Conservation (phyloP, 2,797 vertebrate species). For the Fringilla coelebs region DNA sequence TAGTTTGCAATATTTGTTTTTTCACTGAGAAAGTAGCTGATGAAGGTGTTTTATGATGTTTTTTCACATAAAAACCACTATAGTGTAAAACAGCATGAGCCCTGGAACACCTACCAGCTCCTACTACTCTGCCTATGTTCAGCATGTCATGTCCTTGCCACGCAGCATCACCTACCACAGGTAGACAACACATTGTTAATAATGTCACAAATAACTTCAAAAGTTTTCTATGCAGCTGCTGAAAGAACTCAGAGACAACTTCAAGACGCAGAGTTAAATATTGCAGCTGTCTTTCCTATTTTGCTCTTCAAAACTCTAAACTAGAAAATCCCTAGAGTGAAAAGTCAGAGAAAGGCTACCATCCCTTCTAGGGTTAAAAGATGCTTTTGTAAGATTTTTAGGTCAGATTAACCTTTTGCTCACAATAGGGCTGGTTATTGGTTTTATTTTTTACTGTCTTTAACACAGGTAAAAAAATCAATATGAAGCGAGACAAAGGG, state of each 20-base stretch:
- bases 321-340: conserved; percentile 63
- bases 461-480: conserved; percentile 79
- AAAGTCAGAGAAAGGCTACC: conserved; percentile 51
- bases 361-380: conserved; percentile 75
- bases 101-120: background rate
- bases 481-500: conserved; percentile 76
- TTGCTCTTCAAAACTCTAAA: conserved; percentile 63
- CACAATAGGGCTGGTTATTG: conserved; percentile 72
- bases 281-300: conserved; percentile 59
- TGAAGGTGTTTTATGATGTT: background rate
- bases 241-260: conserved; percentile 28
- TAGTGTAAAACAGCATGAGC: background rate
- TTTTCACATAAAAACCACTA: background rate
- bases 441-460: conserved; percentile 76
- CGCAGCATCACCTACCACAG: background rate
- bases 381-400: conserved; percentile 79
- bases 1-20: background rate
- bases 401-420: conserved; percentile 80
- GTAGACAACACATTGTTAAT: background rate
- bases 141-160: background rate
- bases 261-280: conserved; percentile 13
- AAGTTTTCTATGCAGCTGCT: conserved; percentile 15
- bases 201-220: background rate
- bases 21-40: background rate
- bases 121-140: background rate